phyloP scores from a whole-genome alignment of 2,888 invertebrate species.

The Mesorhabditis belari region DNA sequence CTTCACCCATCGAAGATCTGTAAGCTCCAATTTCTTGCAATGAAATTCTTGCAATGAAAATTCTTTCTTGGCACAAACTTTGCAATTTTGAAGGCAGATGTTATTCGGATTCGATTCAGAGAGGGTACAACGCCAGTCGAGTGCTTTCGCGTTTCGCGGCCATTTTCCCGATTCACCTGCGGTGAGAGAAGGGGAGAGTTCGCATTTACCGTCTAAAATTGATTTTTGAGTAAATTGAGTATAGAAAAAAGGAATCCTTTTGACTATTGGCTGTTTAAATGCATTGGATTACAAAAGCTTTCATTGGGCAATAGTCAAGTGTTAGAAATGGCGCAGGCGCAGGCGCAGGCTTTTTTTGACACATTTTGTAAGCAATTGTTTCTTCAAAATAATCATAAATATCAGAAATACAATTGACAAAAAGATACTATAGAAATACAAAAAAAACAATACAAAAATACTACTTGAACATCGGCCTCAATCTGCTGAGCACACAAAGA shows the following conservation, averaged over 20 bases:
- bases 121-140: conserved; percentile 43
- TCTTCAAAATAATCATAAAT: no score
- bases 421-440: no score
- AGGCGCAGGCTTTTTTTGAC: no score
- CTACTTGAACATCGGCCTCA: conserved; percentile 41
- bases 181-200: background rate
- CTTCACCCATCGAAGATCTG: conserved; percentile 45
- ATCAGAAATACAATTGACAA: no score
- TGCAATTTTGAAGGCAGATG: conserved; percentile 44
- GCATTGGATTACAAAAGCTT: no score
- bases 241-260: no score
- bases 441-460: no score
- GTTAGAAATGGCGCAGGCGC: no score
- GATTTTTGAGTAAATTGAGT: background rate
- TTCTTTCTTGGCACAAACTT: no score
- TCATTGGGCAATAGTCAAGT: no score
- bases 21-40: conserved; percentile 5
- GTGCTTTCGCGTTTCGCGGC: conserved; percentile 14
- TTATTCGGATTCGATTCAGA: conserved; percentile 45
- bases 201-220: background rate
- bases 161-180: background rate
- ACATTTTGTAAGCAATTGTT: no score
- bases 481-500: conserved; percentile 44
- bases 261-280: no score
- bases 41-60: background rate